Base-by-base conservation (phyloP, 2,888 invertebrate species). In the Aquatica leii region DNA sequence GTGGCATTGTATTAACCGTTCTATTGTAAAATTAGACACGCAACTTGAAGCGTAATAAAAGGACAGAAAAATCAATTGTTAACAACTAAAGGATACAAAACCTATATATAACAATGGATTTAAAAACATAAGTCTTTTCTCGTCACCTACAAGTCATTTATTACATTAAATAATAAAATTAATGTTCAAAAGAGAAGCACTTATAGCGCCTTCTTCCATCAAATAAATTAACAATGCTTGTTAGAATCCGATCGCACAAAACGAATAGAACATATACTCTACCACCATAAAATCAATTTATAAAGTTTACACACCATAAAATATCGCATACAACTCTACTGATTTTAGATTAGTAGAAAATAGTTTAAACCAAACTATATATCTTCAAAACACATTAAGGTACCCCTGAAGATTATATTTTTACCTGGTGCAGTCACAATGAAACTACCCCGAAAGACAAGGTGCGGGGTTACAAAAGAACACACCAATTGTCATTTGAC, bases 261-360 rank as follows among this genome's bases (percentile, higher is more conserved):
- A 54, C 20, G 46, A 46, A 46, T 12, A 48, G 57, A 59, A 65
- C 58, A 50, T 40, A 49, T 50, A 52, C 48, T 46, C 60, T 62
- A 68, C 67, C 61, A 68, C 71, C 69, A 68, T 73, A 68, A 71
- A 71, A 72, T 66, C 72, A 69, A 70, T 72, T 70, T 72, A 73
- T 69, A 71, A 74, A 73, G 69, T 73, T 72, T 73, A 73, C 73
- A 73, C 70, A 70, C 74, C 73, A 71, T 75, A 72, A 75, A 75
- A 73, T 74, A 72, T 71, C 70, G 65, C 67, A 67, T 58, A 56
- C 67, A 66, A 59, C 52, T 67, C 59, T 41, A 58, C 58, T 62
- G 69, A 70, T 70, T 69, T 65, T 65, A 70, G 69, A 70, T 70
- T 68, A 68, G 65, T 57, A 52, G 65, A 71, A 70, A 69, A 69